A percentile compares a stretch with the other conserved stretches of the same genome.
These are phyloP conservation scores for Operophtera brumata DNA, from an alignment of 2,888 invertebrate species.

Conservation along the genomic window DNA sequence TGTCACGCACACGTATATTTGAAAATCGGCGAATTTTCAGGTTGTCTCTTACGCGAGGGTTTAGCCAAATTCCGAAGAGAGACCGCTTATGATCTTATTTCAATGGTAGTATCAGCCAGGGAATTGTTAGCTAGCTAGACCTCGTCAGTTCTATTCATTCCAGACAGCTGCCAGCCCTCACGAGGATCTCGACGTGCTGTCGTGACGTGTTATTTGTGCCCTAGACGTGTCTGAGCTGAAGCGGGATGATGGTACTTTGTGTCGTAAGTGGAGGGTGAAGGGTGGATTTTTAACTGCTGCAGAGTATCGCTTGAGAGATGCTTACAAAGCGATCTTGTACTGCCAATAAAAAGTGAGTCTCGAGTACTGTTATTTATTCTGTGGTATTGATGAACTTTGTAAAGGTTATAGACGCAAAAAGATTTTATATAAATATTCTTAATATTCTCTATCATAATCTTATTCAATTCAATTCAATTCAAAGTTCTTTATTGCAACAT, in stretches of 20 bases:
- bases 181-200: constrained; percentile 30
- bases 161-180: constrained; percentile 29
- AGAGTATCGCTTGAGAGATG: background rate
- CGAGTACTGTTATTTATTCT: no score
- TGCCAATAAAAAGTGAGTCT: no score
- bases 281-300: constrained; percentile 2
- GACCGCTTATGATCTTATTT: constrained; percentile 4
- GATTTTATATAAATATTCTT: no score
- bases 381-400: no score
- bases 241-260: constrained; percentile 7
- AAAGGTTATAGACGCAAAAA: background rate
- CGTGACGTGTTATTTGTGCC: constrained; percentile 29
- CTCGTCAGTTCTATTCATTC: constrained; percentile 22
- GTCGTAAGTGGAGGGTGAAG: constrained; percentile 4
- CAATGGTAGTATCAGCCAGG: constrained; percentile 9
- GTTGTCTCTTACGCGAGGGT: no score
- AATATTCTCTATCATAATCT: no score
- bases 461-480: no score
- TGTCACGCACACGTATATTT: no score
- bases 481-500: no score
- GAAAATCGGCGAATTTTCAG: no score
- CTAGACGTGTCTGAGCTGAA: constrained; percentile 20
- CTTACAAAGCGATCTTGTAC: background rate
- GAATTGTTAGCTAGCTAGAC: constrained; percentile 7
- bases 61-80: no score